These are phyloP conservation scores for Notodonta ziczac DNA, from an alignment of 2,888 invertebrate species.

Conservation along the genomic window DNA sequence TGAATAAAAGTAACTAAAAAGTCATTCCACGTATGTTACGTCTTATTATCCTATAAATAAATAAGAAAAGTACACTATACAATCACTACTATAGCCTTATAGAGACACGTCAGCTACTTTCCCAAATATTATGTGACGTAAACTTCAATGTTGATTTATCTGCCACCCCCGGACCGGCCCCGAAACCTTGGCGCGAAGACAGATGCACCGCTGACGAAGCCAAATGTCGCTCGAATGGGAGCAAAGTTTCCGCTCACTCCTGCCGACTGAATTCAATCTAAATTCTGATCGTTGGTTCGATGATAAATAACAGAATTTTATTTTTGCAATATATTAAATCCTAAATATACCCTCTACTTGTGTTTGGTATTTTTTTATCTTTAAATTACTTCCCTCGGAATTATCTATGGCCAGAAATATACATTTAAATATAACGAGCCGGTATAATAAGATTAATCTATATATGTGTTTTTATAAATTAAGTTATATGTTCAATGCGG, in stretches of 20 bases:
- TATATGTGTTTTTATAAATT: no score
- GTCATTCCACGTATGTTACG: no score
- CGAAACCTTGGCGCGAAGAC: constrained; percentile 31
- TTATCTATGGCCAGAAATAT: no score
- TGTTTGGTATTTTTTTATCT: no score
- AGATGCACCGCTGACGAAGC: constrained; percentile 16
- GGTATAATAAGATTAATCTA: no score
- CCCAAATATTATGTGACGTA: constrained; percentile 19
- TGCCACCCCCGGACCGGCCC: constrained; percentile 18
- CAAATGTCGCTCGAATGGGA: constrained; percentile 22
- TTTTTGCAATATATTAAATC: background rate
- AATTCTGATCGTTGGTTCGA: background rate
- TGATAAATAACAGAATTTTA: background rate
- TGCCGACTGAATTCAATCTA: background rate
- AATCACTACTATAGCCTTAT: background rate
- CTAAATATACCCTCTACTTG: no score
- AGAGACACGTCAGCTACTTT: background rate
- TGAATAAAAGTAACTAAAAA: no score
- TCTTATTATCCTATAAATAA: no score
- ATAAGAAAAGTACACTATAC: background rate
- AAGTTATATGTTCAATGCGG: no score
- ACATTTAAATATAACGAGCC: no score
- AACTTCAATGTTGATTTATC: constrained; percentile 28
- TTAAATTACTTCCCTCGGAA: no score
- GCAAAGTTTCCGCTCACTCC: background rate